A percentile compares a stretch with the other conserved stretches of the same genome.
Evolutionary conservation across 2,113 vertebrate genomes (phyloP).

Genomic region (Rhea pennata): DNA sequence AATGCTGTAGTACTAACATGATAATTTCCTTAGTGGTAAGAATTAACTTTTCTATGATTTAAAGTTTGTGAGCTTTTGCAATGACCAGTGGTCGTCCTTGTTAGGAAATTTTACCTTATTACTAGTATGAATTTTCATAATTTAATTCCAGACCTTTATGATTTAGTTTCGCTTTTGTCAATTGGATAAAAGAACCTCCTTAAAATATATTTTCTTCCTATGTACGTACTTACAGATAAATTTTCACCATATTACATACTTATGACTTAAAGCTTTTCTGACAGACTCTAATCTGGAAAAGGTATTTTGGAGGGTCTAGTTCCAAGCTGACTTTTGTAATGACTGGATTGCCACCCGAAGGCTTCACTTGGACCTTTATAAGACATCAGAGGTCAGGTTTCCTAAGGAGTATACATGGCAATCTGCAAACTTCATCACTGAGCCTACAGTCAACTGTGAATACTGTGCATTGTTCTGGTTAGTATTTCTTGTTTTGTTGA

Average conservation of each 20-base stretch:
- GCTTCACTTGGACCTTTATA: fast-evolving
- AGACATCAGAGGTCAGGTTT: too few species aligned
- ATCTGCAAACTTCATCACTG: background rate
- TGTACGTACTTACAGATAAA: background rate
- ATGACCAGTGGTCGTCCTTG: background rate
- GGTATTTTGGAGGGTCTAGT: background rate
- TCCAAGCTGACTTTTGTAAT: background rate
- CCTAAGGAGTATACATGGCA: background rate
- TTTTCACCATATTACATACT: background rate
- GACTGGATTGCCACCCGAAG: fast-evolving
- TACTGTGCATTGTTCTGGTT: fast-evolving
- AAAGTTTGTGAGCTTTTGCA: background rate
- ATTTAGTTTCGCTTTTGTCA: background rate
- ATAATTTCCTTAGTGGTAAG: background rate
- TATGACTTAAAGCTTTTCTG: too few species aligned
- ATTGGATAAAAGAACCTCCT: background rate
- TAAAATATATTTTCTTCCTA: background rate
- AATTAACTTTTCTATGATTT: background rate
- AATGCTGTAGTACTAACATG: fast-evolving
- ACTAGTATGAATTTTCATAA: background rate
- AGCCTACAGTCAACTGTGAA: background rate
- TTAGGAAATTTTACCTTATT: background rate
- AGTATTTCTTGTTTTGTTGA: fast-evolving
- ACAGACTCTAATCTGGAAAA: fast-evolving
- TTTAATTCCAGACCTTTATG: background rate